Evolutionary conservation across 2,797 vertebrate genomes (phyloP).

Genomic region (Leucoraja ocellata): DNA sequence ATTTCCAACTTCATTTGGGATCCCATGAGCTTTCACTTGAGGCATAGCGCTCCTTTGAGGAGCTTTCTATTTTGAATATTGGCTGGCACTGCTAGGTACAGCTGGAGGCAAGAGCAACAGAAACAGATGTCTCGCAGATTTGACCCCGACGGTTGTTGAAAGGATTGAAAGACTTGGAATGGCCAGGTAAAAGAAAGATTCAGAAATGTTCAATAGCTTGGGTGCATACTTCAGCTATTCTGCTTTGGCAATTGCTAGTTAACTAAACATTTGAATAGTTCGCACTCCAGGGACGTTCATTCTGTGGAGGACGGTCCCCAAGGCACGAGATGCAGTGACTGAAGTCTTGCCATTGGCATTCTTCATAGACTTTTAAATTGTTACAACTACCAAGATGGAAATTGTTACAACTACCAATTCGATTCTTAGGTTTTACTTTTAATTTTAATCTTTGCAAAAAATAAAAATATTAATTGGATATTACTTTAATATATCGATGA

Average conservation of each 20-base stretch:
- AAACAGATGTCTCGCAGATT: conserved; percentile 28
- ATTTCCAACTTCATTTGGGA: conserved; percentile 34
- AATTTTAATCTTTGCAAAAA: neutral
- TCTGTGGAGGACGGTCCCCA: neutral
- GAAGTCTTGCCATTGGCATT: neutral
- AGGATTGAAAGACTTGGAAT: conserved; percentile 2
- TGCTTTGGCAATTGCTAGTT: neutral
- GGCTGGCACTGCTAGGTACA: conserved; percentile 21
- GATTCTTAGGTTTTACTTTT: neutral
- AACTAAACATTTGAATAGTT: neutral
- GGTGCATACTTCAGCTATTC: neutral
- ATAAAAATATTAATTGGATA: neutral
- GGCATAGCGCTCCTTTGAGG: neutral
- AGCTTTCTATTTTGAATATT: neutral
- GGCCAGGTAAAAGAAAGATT: neutral
- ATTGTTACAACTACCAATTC: neutral
- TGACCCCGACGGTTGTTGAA: conserved; percentile 12
- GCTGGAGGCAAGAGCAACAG: conserved; percentile 24
- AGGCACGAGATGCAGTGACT: neutral
- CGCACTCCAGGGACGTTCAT: neutral
- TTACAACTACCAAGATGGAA: neutral
- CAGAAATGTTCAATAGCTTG: neutral
- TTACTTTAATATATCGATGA: neutral
- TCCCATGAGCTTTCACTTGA: conserved; percentile 31
- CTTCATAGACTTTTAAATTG: neutral